A percentile compares a stretch with the other conserved stretches of the same genome.
Evolutionary conservation across 2,113 vertebrate species (phyloP).

Genomic region (Synchiropus splendidus): DNA sequence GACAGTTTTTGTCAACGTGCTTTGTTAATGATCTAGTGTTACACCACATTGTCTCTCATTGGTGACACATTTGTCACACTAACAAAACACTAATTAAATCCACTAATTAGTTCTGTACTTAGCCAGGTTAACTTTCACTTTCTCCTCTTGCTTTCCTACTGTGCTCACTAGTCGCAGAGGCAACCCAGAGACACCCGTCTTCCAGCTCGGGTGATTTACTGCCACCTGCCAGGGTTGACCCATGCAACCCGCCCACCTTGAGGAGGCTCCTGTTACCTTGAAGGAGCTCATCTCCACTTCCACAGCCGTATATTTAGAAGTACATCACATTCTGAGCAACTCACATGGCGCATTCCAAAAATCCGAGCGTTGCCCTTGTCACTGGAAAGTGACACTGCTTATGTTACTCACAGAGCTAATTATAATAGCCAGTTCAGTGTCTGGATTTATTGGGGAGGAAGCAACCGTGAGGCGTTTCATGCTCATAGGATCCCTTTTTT

Average conservation of each 20-base stretch:
- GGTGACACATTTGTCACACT: no score
- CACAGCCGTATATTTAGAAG: conserved; percentile 64
- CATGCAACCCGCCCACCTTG: conserved; percentile 15
- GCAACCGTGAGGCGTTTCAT: not conserved
- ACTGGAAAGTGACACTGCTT: conserved; percentile 16
- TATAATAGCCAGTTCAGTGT: conserved; percentile 8
- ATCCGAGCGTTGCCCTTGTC: conserved; percentile 41
- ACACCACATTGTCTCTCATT: no score
- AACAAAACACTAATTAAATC: no score
- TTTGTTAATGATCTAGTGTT: no score
- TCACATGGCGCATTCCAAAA: conserved; percentile 55
- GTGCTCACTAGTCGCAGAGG: no score
- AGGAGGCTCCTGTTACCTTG: conserved; percentile 50
- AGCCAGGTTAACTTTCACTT: no score
- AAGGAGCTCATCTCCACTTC: conserved; percentile 58
- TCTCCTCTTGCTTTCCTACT: no score
- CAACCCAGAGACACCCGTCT: no score
- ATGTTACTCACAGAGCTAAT: conserved; percentile 19
- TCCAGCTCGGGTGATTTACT: no score
- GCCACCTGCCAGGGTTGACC: no score
- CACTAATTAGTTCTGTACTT: no score
- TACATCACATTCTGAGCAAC: conserved; percentile 45
- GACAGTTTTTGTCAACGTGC: no score
- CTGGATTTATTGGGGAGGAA: conserved; percentile 2
- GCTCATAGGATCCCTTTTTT: not conserved